Evolutionary conservation across 2,797 vertebrate genomes (phyloP).

Genomic region (Poeciliopsis turneri): DNA sequence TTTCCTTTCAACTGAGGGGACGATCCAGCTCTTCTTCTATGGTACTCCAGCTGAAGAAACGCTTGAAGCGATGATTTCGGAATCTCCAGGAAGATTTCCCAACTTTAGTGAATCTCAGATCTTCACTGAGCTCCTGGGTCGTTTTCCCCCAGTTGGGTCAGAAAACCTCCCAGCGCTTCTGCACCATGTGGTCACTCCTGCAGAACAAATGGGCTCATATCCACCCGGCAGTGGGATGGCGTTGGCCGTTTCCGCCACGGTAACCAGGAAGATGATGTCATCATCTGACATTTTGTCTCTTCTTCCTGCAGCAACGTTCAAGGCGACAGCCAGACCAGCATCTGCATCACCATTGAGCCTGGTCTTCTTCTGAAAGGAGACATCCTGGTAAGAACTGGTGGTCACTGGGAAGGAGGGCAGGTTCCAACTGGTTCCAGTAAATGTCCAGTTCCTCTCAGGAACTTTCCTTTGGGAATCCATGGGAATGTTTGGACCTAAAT

Average conservation of each 20-base stretch:
- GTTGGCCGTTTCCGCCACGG: background rate
- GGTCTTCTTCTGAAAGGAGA: slow-evolving; percentile 95
- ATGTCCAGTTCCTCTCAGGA: background rate
- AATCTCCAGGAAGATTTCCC: background rate
- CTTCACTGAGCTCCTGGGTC: background rate
- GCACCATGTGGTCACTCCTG: background rate
- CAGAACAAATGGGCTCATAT: background rate
- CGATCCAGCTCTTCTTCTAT: background rate
- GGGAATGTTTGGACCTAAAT: background rate
- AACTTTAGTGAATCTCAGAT: background rate
- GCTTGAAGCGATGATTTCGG: background rate
- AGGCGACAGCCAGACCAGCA: slow-evolving; percentile 94
- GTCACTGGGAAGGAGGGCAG: background rate
- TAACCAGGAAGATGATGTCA: background rate
- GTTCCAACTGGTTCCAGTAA: background rate
- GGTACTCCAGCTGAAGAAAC: background rate
- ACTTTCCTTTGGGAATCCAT: background rate
- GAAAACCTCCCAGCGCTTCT: background rate
- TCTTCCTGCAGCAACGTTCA: slow-evolving; percentile 87
- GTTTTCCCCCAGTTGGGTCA: background rate
- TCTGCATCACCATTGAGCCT: slow-evolving; percentile 97
- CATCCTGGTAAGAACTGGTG: slow-evolving; percentile 87
- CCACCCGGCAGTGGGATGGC: too few species aligned
- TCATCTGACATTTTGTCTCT: slow-evolving; percentile 3
- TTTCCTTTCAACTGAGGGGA: too few species aligned